Conservation (phyloP, 1,140 invertebrate species). For the Papilio polytes region DNA sequence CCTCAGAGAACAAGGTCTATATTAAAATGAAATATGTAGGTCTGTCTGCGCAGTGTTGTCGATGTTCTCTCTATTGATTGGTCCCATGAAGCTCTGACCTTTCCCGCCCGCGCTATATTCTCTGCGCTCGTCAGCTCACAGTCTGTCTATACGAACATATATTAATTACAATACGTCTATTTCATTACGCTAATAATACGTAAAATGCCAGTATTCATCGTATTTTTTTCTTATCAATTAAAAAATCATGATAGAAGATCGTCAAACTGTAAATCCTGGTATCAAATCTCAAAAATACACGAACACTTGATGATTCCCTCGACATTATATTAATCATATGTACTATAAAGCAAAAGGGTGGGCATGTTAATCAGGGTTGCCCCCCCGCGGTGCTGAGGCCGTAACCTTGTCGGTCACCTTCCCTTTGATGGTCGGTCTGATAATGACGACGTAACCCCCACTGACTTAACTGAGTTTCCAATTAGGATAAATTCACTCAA, state of each 20-base stretch:
- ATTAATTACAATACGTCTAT: background rate
- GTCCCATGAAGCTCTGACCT: conserved; percentile 22
- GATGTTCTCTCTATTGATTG: conserved; percentile 23
- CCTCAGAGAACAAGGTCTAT: background rate
- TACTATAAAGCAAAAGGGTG: background rate
- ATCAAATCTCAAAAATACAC: background rate
- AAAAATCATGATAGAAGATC: no score
- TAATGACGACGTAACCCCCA: background rate
- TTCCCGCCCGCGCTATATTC: background rate
- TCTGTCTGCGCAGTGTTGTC: background rate
- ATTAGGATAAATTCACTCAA: background rate
- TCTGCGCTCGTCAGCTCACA: background rate
- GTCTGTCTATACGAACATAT: background rate
- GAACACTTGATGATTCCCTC: background rate
- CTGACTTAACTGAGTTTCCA: background rate
- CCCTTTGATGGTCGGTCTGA: background rate
- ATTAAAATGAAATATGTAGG: background rate
- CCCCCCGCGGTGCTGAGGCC: background rate
- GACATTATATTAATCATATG: background rate
- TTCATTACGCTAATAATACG: background rate
- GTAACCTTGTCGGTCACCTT: conserved; percentile 21
- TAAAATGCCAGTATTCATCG: no score
- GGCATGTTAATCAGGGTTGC: background rate
- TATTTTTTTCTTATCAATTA: no score
- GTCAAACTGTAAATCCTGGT: no score